Percentiles rank a stretch among this genome's conserved stretches.
Conservation (phyloP, 2,797 vertebrate genomes). For the Syngnathus acus region DNA sequence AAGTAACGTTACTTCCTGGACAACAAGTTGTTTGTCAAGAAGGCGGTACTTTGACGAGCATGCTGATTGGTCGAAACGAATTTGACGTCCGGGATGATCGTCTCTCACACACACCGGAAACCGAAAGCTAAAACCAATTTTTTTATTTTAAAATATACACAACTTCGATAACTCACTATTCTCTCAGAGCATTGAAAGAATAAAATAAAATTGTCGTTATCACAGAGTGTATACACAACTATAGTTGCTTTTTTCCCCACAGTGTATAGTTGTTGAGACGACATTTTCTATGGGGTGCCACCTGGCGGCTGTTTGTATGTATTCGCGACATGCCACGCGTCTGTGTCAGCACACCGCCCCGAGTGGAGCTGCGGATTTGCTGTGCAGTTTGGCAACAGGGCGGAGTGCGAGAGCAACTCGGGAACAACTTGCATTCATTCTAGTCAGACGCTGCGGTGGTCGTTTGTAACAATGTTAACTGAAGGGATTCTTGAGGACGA, state of each 20-base stretch:
- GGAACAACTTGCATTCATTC: constrained; percentile 3
- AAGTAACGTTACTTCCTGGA: background rate
- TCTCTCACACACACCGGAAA: constrained; percentile 22
- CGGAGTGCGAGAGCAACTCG: background rate
- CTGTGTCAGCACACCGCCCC: constrained; percentile 36
- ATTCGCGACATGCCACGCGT: constrained; percentile 69
- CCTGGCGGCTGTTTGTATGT: constrained; percentile 31
- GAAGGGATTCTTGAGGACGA: constrained; percentile 83
- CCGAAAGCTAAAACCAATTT: background rate
- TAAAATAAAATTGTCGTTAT: too few species aligned
- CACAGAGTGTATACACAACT: too few species aligned
- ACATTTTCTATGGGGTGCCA: constrained; percentile 23
- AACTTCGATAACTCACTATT: background rate
- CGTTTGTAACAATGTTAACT: constrained; percentile 70
- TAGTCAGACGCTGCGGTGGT: constrained; percentile 12
- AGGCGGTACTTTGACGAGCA: constrained; percentile 17
- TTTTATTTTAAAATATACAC: background rate
- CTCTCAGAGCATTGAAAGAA: too few species aligned
- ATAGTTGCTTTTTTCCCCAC: too few species aligned
- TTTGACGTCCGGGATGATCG: constrained; percentile 13
- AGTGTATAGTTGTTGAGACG: too few species aligned
- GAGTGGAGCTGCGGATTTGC: constrained; percentile 23
- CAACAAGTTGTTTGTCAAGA: constrained; percentile 4
- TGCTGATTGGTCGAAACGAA: constrained; percentile 31
- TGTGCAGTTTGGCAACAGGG: background rate